Conservation (phyloP, 2,113 vertebrate species). For the Dryoscopus gambensis region DNA sequence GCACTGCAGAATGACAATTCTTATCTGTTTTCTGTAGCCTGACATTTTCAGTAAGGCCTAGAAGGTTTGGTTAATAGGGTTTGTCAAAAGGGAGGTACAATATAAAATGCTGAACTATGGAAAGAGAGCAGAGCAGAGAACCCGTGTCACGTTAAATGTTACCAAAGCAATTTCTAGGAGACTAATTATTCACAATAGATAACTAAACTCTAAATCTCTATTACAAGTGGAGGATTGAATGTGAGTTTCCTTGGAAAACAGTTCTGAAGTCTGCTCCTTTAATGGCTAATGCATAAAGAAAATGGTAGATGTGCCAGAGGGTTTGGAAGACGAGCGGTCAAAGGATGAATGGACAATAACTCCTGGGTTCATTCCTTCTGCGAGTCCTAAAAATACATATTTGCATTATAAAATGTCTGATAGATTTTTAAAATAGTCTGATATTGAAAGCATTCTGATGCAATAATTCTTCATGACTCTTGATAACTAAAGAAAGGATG, state of each 20-base stretch:
- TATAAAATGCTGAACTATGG: slow-evolving; percentile 58
- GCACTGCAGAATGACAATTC: background rate
- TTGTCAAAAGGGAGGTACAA: slow-evolving; percentile 22
- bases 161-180: slow-evolving; percentile 61
- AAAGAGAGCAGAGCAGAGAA: slow-evolving; percentile 22
- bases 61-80: slow-evolving; percentile 52
- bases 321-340: slow-evolving; percentile 36
- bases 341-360: slow-evolving; percentile 39
- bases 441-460: background rate
- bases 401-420: slow-evolving; percentile 20
- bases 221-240: slow-evolving; percentile 1
- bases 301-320: slow-evolving; percentile 21
- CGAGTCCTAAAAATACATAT: background rate
- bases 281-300: slow-evolving; percentile 26
- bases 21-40: slow-evolving; percentile 25
- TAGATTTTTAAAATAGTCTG: background rate
- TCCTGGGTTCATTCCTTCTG: slow-evolving; percentile 20
- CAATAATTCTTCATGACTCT: background rate
- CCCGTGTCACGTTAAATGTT: slow-evolving; percentile 32
- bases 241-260: slow-evolving; percentile 2
- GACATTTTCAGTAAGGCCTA: slow-evolving; percentile 48
- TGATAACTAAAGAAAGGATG: background rate
- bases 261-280: slow-evolving; percentile 18
- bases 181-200: slow-evolving; percentile 67
- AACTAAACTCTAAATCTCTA: slow-evolving; percentile 64